Conservation (phyloP, 2,888 invertebrate species). For the Allacma fusca region DNA sequence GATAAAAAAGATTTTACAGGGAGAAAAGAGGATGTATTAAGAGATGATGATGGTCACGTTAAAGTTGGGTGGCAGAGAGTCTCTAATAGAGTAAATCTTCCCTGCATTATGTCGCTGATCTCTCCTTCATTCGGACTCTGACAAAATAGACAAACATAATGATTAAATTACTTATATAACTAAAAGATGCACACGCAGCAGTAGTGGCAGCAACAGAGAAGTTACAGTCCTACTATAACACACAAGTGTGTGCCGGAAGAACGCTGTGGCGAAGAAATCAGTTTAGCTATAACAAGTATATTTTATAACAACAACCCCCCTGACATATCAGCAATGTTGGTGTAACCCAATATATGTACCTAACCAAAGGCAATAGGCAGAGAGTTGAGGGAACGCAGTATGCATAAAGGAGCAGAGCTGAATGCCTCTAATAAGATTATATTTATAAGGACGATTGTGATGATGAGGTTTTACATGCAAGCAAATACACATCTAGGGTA, state of each 20-base stretch:
- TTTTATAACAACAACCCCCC: background rate
- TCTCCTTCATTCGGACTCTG: background rate
- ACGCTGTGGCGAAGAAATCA: constrained; percentile 31
- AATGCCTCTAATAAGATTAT: constrained; percentile 8
- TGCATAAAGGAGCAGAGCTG: background rate
- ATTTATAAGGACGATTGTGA: constrained; percentile 10
- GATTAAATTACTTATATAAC: background rate
- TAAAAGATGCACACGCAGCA: background rate
- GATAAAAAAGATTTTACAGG: constrained; percentile 24
- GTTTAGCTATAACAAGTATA: background rate
- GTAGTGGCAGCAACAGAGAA: too few relatives aligned
- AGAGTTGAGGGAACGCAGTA: constrained; percentile 1
- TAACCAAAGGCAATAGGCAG: background rate
- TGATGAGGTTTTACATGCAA: constrained; percentile 23
- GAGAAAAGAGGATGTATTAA: constrained; percentile 25
- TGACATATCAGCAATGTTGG: background rate
- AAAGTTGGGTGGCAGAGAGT: constrained; percentile 2
- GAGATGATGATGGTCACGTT: constrained; percentile 16
- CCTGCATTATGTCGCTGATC: background rate
- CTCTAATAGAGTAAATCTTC: constrained; percentile 17
- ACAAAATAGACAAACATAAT: background rate
- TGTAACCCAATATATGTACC: constrained; percentile 13
- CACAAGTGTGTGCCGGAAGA: background rate
- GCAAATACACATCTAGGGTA: constrained; percentile 27
- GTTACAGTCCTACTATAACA: too few relatives aligned